Conservation (phyloP, 2,797 vertebrate species). For the Astyanax mexicanus region DNA sequence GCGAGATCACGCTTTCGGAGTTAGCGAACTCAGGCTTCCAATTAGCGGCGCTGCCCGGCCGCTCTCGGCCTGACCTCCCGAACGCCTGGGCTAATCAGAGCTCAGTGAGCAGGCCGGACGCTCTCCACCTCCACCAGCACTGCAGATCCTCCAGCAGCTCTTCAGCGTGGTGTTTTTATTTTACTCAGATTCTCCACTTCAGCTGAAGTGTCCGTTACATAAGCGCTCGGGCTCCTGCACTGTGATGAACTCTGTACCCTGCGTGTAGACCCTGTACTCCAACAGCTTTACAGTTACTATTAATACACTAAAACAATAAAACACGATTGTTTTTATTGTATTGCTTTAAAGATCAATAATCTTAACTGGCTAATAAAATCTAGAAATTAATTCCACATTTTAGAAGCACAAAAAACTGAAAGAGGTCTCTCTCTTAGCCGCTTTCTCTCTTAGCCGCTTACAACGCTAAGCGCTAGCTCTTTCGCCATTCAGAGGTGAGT, state of each 20-base stretch:
- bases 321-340: too few species aligned
- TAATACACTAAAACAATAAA: too few species aligned
- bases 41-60: slow-evolving; percentile 54
- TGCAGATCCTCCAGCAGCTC: not conserved
- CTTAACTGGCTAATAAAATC: too few species aligned
- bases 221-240: not conserved
- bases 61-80: slow-evolving; percentile 15
- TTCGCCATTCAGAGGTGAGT: too few species aligned
- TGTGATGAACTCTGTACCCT: not conserved
- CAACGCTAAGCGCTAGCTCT: too few species aligned
- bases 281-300: too few species aligned
- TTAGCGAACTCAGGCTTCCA: slow-evolving; percentile 56
- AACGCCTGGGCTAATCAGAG: slow-evolving; percentile 43
- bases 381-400: too few species aligned
- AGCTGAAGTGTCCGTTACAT: not conserved
- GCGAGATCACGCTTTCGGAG: slow-evolving; percentile 61
- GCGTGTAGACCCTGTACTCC: too few species aligned
- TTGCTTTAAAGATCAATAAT: too few species aligned
- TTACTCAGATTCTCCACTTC: not conserved
- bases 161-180: not conserved
- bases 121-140: slow-evolving; percentile 2
- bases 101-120: slow-evolving; percentile 19
- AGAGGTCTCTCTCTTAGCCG: too few species aligned
- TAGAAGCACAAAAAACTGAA: too few species aligned
- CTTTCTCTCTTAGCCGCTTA: too few species aligned